Percentiles rank a stretch among this genome's conserved stretches.
Evolutionary conservation across 2,888 invertebrate species (phyloP).

Genomic region (Amorpha juglandis): DNA sequence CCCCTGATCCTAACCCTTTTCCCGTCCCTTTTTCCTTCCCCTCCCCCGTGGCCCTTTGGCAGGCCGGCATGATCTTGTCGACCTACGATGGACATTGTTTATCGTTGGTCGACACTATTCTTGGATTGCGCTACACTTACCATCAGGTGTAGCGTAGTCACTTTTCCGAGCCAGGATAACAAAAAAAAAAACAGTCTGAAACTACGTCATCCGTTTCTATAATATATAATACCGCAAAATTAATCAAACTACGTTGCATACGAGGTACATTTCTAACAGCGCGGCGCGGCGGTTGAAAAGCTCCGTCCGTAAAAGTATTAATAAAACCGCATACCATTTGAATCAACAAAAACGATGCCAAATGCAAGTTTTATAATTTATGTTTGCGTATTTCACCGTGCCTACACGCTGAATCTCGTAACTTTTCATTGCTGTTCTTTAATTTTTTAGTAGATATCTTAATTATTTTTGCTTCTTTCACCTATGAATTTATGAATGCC

Average conservation of each 20-base stretch:
- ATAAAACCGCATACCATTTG: slow-evolving; percentile 59
- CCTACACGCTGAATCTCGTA: slow-evolving; percentile 64
- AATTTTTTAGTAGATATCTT: slow-evolving; percentile 42
- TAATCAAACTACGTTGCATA: slow-evolving; percentile 2
- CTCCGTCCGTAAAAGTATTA: slow-evolving; percentile 51
- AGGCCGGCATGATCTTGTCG: no score
- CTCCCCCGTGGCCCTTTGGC: no score
- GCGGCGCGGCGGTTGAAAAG: slow-evolving; percentile 3
- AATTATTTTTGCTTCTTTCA: neutral
- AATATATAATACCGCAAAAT: neutral
- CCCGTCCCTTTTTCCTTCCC: no score
- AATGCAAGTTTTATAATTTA: slow-evolving; percentile 67
- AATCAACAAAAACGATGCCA: slow-evolving; percentile 59
- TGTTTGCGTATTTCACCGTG: slow-evolving; percentile 54
- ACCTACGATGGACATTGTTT: no score
- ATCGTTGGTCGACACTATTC: no score
- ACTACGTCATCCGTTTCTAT: no score
- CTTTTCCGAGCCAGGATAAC: no score
- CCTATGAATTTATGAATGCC: neutral
- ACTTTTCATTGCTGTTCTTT: slow-evolving; percentile 54
- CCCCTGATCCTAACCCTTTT: no score
- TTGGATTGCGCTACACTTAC: no score
- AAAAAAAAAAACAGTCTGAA: no score
- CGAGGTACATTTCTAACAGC: neutral
- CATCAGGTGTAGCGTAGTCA: no score